Conservation (phyloP, 2,113 vertebrate species). For the Stigmatopora nigra region DNA sequence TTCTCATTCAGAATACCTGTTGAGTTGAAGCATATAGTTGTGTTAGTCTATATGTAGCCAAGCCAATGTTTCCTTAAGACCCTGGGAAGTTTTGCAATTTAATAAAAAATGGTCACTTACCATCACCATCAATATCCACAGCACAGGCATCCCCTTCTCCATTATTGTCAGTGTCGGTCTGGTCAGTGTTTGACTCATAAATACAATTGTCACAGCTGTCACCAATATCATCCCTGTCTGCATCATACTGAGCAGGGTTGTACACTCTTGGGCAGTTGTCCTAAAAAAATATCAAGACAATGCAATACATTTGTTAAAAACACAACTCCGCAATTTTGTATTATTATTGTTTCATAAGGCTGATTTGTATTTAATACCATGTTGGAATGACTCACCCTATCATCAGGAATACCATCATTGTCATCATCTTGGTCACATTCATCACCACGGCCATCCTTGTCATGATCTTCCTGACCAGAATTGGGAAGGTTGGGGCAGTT, state of each 20-base stretch:
- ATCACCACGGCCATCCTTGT: conserved; percentile 93
- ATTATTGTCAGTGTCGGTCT: conserved; percentile 91
- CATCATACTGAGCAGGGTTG: conserved; percentile 93
- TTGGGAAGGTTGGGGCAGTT: conserved; percentile 96
- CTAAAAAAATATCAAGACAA: conserved; percentile 60
- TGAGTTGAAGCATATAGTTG: conserved; percentile 17
- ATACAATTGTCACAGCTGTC: conserved; percentile 96
- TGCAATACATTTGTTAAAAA: conserved; percentile 22
- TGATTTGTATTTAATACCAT: conserved; percentile 48
- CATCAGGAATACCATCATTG: conserved; percentile 90
- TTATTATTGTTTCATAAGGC: conserved; percentile 47
- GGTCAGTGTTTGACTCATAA: conserved; percentile 90
- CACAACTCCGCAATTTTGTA: conserved; percentile 22
- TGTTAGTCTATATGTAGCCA: conserved; percentile 5
- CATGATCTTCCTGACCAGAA: conserved; percentile 97
- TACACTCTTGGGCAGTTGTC: conserved; percentile 93
- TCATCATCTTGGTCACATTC: conserved; percentile 94
- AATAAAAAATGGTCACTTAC: conserved; percentile 61
- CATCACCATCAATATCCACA: conserved; percentile 93
- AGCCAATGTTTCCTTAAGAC: neutral
- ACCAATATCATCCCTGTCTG: conserved; percentile 90
- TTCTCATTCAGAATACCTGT: conserved; percentile 90
- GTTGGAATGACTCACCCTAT: conserved; percentile 75
- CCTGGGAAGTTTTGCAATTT: neutral
- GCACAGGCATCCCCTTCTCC: conserved; percentile 96